A percentile compares a stretch with the other conserved stretches of the same genome.
Evolutionary conservation across 2,888 invertebrate species (phyloP).

Genomic region (Ferrisia virgata): DNA sequence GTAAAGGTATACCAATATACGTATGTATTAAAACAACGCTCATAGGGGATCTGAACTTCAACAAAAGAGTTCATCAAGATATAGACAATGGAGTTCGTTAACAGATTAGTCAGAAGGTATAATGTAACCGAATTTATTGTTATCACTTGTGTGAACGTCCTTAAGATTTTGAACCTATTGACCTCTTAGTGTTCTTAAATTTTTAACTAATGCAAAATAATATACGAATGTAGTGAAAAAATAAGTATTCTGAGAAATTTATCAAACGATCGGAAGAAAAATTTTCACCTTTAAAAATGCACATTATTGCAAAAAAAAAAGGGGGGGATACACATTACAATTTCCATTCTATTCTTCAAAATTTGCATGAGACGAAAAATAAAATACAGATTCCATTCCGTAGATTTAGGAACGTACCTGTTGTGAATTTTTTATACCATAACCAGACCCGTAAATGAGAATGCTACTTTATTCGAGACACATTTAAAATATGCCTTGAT

Average conservation of each 20-base stretch:
- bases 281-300: background rate
- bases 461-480: background rate
- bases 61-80: slow-evolving; percentile 33
- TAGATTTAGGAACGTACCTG: background rate
- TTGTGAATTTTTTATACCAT: background rate
- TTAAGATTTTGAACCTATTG: slow-evolving; percentile 25
- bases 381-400: background rate
- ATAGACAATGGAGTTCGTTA: slow-evolving; percentile 27
- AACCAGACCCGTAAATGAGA: background rate
- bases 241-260: background rate
- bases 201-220: background rate
- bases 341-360: too few species aligned
- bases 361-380: too few species aligned
- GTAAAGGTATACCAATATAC: too few species aligned
- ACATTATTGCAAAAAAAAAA: too few species aligned
- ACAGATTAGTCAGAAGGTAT: slow-evolving; percentile 20
- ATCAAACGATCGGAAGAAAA: background rate
- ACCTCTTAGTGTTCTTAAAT: background rate
- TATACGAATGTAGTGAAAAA: background rate
- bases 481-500: background rate
- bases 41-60: slow-evolving; percentile 22
- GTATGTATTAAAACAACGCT: background rate
- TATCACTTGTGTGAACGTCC: slow-evolving; percentile 32
- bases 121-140: slow-evolving; percentile 22
- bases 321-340: too few species aligned